Evolutionary conservation across 2,113 vertebrate species (phyloP).

Genomic region (Marcusenius ussheri): DNA sequence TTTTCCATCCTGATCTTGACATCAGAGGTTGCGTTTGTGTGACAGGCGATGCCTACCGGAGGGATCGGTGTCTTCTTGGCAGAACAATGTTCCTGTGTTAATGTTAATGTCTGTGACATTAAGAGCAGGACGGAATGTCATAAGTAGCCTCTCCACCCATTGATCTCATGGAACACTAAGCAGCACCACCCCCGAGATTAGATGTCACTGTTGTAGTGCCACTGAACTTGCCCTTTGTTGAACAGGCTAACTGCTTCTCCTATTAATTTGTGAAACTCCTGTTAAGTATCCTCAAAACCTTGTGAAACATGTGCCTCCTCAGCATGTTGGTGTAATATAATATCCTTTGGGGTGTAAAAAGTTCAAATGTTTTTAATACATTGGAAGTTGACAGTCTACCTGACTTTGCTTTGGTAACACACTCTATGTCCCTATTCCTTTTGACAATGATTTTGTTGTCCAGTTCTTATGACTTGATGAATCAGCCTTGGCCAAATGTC

Average conservation of each 20-base stretch:
- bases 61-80: neutral
- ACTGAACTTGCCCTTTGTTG: neutral
- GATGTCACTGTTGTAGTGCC: neutral
- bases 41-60: neutral
- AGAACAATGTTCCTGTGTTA: neutral
- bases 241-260: neutral
- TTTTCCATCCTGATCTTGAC: neutral
- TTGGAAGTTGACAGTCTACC: neutral
- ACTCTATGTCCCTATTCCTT: neutral
- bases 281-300: neutral
- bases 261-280: neutral
- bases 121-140: neutral
- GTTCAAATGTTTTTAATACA: neutral
- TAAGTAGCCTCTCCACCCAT: neutral
- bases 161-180: neutral
- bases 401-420: neutral
- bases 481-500: neutral
- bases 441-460: neutral
- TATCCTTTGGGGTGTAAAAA: neutral
- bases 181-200: neutral
- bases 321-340: neutral
- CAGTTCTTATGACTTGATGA: neutral
- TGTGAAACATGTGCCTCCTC: neutral
- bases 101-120: neutral
- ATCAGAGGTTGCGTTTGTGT: neutral